phyloP scores from a whole-genome alignment of 1,140 invertebrate species.

The Dreissena polymorpha region DNA sequence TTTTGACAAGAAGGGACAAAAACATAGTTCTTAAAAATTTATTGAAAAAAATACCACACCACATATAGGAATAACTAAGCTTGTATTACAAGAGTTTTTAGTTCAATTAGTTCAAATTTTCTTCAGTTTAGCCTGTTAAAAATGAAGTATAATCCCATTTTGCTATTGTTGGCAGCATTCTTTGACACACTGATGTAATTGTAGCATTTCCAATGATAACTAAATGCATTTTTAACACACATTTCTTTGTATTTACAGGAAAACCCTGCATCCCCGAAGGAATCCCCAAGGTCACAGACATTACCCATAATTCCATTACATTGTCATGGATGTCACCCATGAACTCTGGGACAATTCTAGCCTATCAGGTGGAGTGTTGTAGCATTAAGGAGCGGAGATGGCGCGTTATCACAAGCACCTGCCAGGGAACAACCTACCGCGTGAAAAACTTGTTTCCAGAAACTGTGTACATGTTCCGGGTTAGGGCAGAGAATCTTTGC shows the following conservation, averaged over 20 bases:
- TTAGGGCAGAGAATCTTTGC: constrained; percentile 98
- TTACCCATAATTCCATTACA: constrained; percentile 70
- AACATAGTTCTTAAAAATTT: too few relatives aligned
- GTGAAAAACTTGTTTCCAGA: constrained; percentile 93
- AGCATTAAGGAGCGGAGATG: constrained; percentile 81
- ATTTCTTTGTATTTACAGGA: constrained; percentile 62
- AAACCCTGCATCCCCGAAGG: constrained; percentile 70
- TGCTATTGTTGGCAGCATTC: too few relatives aligned
- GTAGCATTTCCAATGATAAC: too few relatives aligned
- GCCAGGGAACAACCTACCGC: constrained; percentile 93
- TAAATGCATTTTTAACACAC: too few relatives aligned
- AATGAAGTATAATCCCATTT: too few relatives aligned
- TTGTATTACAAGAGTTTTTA: too few relatives aligned
- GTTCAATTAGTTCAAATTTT: too few relatives aligned
- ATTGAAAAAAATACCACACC: too few relatives aligned
- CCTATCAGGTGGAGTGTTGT: constrained; percentile 71
- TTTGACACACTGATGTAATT: too few relatives aligned
- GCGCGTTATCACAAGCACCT: constrained; percentile 96
- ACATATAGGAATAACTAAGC: too few relatives aligned
- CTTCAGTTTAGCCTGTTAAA: too few relatives aligned
- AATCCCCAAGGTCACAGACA: constrained; percentile 58
- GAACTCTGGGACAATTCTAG: constrained; percentile 64
- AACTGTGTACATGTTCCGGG: constrained; percentile 96
- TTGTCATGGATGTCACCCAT: constrained; percentile 68
- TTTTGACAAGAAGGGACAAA: too few relatives aligned